Evolutionary conservation across 2,113 vertebrate genomes (phyloP).

Genomic region (Brachyhypopomus occidentalis): DNA sequence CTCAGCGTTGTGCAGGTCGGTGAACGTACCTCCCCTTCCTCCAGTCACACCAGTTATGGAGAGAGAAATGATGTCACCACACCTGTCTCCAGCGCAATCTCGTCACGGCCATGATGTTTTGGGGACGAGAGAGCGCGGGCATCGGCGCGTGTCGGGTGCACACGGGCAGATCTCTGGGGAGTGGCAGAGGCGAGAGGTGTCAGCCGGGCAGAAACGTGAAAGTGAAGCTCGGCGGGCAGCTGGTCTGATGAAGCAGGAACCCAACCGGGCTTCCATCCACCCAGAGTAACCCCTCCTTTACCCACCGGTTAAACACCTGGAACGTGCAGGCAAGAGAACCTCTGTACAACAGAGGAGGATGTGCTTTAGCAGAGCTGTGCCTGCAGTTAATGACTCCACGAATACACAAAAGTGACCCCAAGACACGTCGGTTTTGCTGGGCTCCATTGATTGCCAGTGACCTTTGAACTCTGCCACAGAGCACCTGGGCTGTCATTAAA

Average conservation of each 20-base stretch:
- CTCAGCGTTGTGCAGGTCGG: too few species aligned
- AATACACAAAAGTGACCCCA: constrained; percentile 17
- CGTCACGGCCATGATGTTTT: too few species aligned
- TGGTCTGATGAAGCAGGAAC: neutral
- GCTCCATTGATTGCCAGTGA: neutral
- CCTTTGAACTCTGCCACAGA: neutral
- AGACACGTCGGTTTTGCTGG: neutral
- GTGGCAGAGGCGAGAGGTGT: neutral
- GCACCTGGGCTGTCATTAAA: neutral
- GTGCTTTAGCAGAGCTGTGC: constrained; percentile 5
- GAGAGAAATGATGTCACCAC: too few species aligned
- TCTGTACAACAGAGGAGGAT: neutral
- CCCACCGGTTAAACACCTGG: neutral
- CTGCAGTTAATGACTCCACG: constrained; percentile 2
- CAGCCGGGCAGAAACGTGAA: neutral
- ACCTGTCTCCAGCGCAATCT: too few species aligned
- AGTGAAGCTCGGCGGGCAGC: neutral
- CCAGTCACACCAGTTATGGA: too few species aligned
- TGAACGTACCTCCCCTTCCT: too few species aligned
- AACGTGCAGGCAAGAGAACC: neutral
- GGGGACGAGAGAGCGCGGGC: too few species aligned
- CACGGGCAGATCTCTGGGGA: too few species aligned
- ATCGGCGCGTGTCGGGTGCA: too few species aligned
- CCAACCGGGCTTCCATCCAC: neutral
- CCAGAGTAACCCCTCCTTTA: constrained; percentile 7